Evolutionary conservation across 2,113 vertebrate species (phyloP), one percentile per base, ranked within the genome.

Genomic region (Oncorhynchus nerka): DNA sequence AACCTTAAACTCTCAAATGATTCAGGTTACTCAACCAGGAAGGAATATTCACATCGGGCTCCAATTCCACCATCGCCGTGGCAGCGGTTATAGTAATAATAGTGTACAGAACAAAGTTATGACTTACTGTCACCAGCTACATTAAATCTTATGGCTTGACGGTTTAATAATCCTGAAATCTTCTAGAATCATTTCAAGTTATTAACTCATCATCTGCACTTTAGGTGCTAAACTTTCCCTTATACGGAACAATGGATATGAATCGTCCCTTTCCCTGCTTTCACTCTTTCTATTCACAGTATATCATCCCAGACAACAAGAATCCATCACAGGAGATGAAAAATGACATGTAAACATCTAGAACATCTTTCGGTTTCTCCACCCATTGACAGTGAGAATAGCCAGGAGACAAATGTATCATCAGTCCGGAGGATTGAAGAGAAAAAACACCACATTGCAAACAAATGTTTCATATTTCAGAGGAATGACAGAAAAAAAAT

Each of bases 401-500:
- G 85, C 79, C 45, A 81, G 81, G 79, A 87, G 84, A 78, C 72
- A 79, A 82, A 89, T 90, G 81, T 79, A 89, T 91, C 92, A 90
- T 86, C 87, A 78, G 84, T 80, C 78, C 79, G 83, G 86, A 89
- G 89, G 88, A 91, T 89, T 4, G 89, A 89, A 13, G 90, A 82
- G 79, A 84, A 84, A 87, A 90, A 87, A 4, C 16, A 68, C 15
- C 16, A 89, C 85, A 86, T 81, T 80, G 76, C 80, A 81, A 51
- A 81, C 85, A 73, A 81, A 87, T 89, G 85, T 86, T 88, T 89
- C 90, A 90, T 84, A 62, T 59, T 76, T 90, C 71, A 11, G 84
- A 70, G 11, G 71, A 80, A 83, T 81, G 88, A 90, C 89, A 87
- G 89, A 87, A 68, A 90, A 90, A 88, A 89, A 91, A 90, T 90